Conservation (phyloP, 2,113 vertebrate genomes). For the Marmota flaviventris region DNA sequence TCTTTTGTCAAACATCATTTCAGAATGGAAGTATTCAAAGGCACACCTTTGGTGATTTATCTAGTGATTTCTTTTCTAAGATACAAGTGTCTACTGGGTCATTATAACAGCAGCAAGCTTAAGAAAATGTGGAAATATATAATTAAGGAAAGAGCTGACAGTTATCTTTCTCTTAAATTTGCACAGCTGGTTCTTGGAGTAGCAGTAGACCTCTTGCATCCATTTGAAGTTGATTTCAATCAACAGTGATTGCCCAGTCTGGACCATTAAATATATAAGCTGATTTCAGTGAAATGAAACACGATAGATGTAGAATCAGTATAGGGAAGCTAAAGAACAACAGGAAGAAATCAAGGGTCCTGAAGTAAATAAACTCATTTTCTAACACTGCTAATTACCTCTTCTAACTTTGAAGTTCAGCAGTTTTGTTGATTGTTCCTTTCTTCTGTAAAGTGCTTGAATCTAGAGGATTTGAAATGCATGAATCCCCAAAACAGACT, state of each 20-base stretch:
- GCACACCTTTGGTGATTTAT: background rate
- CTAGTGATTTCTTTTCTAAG: slow-evolving; percentile 29
- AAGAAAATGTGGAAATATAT: slow-evolving; percentile 67
- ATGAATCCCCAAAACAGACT: background rate
- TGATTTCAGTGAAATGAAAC: slow-evolving; percentile 75
- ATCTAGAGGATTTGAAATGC: slow-evolving; percentile 39
- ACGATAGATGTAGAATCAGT: slow-evolving; percentile 71
- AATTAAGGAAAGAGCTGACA: slow-evolving; percentile 78
- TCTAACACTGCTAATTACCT: slow-evolving; percentile 47
- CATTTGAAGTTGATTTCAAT: slow-evolving; percentile 81
- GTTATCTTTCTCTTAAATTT: slow-evolving; percentile 64
- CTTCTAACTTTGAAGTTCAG: slow-evolving; percentile 45
- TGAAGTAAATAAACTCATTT: slow-evolving; percentile 71
- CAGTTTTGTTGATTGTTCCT: slow-evolving; percentile 70
- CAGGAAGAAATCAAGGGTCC: slow-evolving; percentile 77
- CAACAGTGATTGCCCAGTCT: slow-evolving; percentile 82
- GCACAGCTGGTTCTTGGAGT: slow-evolving; percentile 76
- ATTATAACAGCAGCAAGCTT: slow-evolving; percentile 59
- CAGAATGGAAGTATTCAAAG: background rate
- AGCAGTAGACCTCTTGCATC: slow-evolving; percentile 72
- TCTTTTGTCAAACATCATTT: slow-evolving; percentile 12
- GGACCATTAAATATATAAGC: slow-evolving; percentile 69
- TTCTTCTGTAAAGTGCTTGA: slow-evolving; percentile 50
- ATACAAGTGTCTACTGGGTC: slow-evolving; percentile 44
- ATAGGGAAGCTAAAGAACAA: slow-evolving; percentile 44